Percentiles rank a stretch among this genome's conserved stretches.
These are phyloP conservation scores for Heliconius melpomene DNA, from an alignment of 1,140 invertebrate species.

Conservation along the genomic window DNA sequence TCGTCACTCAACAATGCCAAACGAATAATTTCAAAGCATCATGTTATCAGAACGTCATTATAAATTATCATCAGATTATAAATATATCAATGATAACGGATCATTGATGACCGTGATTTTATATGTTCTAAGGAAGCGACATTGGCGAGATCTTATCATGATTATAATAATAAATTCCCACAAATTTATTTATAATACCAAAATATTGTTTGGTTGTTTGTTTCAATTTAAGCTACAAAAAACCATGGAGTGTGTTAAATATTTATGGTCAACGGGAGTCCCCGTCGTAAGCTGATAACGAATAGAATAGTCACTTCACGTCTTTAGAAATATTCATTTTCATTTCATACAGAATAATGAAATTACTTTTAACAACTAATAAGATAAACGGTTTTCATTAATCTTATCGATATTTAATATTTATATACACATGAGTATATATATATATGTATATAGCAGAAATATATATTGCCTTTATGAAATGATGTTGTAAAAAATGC, in stretches of 20 bases:
- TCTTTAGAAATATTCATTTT: too few species aligned
- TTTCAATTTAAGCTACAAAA: neutral
- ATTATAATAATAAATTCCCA: neutral
- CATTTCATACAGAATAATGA: too few species aligned
- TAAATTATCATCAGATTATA: conserved; percentile 45
- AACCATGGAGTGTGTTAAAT: neutral
- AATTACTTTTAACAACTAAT: neutral
- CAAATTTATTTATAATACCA: conserved; percentile 4
- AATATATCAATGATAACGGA: conserved; percentile 52
- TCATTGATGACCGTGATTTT: conserved; percentile 60
- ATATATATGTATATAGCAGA: too few species aligned
- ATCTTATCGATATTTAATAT: neutral
- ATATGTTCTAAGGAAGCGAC: conserved; percentile 45
- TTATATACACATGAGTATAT: neutral
- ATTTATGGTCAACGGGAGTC: neutral
- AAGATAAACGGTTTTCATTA: neutral
- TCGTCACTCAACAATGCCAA: conserved; percentile 25
- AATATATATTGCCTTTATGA: too few species aligned
- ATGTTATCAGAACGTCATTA: conserved; percentile 35
- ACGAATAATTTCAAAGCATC: conserved; percentile 47
- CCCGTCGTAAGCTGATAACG: neutral
- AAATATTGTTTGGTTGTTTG: neutral
- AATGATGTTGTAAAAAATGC: too few species aligned
- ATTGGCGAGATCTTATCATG: conserved; percentile 29
- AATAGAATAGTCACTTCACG: neutral